phyloP scores from a whole-genome alignment of 2,888 invertebrate species.

The Therioaphis trifolii region DNA sequence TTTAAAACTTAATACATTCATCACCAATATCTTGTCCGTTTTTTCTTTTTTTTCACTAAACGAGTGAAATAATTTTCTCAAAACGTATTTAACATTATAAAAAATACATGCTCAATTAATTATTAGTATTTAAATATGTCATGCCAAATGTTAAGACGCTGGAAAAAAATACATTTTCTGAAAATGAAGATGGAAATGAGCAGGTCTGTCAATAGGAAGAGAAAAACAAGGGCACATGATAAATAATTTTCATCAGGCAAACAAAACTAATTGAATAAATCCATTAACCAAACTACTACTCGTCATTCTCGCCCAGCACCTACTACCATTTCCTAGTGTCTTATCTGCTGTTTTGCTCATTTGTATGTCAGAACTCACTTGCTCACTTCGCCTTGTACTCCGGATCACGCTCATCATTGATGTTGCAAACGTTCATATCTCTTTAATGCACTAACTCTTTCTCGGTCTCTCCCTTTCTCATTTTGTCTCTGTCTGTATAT shows the following conservation, averaged over 20 bases:
- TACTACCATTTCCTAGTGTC: not conserved
- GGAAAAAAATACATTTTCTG: not conserved
- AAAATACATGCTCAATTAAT: too few species aligned
- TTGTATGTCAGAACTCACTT: constrained; percentile 12
- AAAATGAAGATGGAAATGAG: not conserved
- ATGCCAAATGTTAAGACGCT: not conserved
- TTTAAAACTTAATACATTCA: too few species aligned
- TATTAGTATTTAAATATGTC: too few species aligned
- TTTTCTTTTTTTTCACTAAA: not conserved
- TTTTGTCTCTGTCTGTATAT: too few species aligned
- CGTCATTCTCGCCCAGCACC: too few species aligned
- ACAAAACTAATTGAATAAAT: constrained; percentile 19
- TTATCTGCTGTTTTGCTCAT: not conserved
- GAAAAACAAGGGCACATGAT: not conserved
- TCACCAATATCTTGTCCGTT: not conserved
- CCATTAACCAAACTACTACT: constrained; percentile 21
- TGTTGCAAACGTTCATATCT: not conserved
- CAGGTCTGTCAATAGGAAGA: not conserved
- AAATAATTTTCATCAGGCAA: constrained; percentile 12
- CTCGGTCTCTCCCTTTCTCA: not conserved
- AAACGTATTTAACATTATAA: not conserved
- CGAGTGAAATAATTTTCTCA: not conserved
- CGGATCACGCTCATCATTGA: not conserved
- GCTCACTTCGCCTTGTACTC: not conserved
- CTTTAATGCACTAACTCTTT: not conserved